Evolutionary conservation across 2,797 vertebrate genomes (phyloP), one percentile per base, ranked within the genome.

Genomic region (Poliocrania exsul): DNA sequence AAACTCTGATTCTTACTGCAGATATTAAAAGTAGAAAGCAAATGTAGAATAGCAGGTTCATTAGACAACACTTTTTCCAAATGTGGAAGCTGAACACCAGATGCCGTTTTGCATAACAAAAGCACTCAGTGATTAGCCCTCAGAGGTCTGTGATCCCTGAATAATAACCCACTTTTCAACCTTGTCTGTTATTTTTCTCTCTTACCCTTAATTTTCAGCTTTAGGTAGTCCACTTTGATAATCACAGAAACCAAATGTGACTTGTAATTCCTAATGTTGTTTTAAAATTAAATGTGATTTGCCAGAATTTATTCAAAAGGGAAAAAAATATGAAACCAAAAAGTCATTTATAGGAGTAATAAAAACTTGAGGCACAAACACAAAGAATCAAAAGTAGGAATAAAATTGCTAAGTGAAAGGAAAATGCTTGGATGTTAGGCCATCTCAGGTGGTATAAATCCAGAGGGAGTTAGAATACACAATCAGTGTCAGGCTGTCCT

Each of bases 91-190:
- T 78, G 93, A 95, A 88, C 91, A 75, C 86, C 95, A 97, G 93
- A 96, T 96, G 93, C 88, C 24, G 5, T 92, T 97, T 96, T 94
- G 79, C 96, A 95, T 97, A 95, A 97, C 87, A 96, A 97, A 97
- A 91, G 93, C 86, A 92, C 81, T 65, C 81, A 93, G 54, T 83
- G 86, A 93, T 95, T 96, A 92, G 79, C 89, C 65, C 72, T 93
- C 89, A 91, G 81, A 94, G 79, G 86, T 91, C 86, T 91, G 40
- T 93, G 92, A 97, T 94, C 88, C 69, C 69, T 92, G 88, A 93
- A 95, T 94, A 97, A 95, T 87, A 87, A 88, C 42, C 38, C 50
- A 61, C 85, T 96, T 96, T 95, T 92, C 72, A 94, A 86, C 69
- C 49, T 88, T 69, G 42, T 85, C 71, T 93, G 56, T 77, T 95